Conservation (phyloP, 2,113 vertebrate species). For the Anseranas semipalmata region DNA sequence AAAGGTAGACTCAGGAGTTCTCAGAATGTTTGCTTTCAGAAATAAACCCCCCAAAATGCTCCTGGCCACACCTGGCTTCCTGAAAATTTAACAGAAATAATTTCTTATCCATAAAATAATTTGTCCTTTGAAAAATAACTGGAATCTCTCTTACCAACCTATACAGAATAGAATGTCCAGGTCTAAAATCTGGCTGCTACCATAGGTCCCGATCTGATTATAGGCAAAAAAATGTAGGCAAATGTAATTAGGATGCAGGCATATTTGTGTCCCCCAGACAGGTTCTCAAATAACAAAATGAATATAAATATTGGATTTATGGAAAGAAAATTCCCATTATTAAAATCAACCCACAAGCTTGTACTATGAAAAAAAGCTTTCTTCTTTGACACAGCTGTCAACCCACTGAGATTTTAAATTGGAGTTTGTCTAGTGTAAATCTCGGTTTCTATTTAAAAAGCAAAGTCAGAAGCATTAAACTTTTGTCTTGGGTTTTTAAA, state of each 20-base stretch:
- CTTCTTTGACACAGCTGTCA: constrained; percentile 33
- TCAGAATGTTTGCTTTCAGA: neutral
- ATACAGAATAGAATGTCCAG: neutral
- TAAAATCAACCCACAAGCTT: constrained; percentile 23
- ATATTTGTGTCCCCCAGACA: constrained; percentile 11
- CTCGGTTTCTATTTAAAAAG: constrained; percentile 42
- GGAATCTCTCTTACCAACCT: neutral
- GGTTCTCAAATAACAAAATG: constrained; percentile 30
- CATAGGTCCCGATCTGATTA: neutral
- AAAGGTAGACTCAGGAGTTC: neutral
- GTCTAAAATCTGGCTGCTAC: neutral
- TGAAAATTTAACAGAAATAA: neutral
- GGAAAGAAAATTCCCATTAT: constrained; percentile 26
- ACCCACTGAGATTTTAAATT: constrained; percentile 36
- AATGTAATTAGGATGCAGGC: constrained; percentile 30
- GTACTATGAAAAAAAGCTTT: neutral
- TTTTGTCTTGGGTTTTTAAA: constrained; percentile 6
- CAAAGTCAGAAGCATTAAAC: constrained; percentile 7
- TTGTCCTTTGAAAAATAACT: neutral
- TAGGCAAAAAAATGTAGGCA: neutral
- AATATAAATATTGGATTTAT: constrained; percentile 28
- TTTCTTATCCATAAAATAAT: neutral
- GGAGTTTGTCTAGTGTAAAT: constrained; percentile 31
- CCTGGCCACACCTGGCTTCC: neutral
- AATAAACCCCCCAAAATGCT: neutral